A percentile compares a stretch with the other conserved stretches of the same genome.
Conservation (phyloP, 2,888 invertebrate genomes). For the Bombyx huttoni region DNA sequence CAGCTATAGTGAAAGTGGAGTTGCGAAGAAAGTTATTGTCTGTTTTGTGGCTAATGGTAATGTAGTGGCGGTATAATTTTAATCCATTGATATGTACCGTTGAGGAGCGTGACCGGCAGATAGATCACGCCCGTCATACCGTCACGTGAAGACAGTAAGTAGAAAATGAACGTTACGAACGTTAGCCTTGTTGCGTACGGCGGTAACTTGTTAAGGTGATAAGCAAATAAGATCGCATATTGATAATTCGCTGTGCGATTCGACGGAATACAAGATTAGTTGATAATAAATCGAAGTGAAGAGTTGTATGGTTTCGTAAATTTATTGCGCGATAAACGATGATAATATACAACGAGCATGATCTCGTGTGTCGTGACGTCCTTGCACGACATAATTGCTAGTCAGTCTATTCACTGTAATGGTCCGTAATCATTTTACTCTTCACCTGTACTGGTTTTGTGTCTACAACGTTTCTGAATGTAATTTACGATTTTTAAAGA, state of each 20-base stretch:
- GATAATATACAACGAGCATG: neutral
- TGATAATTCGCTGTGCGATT: too few species aligned
- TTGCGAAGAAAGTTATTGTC: constrained; percentile 46
- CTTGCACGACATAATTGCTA: neutral
- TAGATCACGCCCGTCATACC: constrained; percentile 21
- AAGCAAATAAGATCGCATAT: neutral
- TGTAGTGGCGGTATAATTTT: constrained; percentile 30
- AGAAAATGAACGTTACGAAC: constrained; percentile 9
- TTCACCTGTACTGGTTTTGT: neutral
- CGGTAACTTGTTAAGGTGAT: neutral
- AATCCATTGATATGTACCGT: constrained; percentile 41
- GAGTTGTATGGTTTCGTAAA: neutral
- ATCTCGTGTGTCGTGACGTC: neutral
- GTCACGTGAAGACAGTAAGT: constrained; percentile 15
- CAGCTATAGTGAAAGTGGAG: constrained; percentile 33
- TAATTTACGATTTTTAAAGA: too few species aligned
- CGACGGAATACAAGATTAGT: neutral
- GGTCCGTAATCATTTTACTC: neutral
- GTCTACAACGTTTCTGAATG: neutral
- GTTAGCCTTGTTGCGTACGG: constrained; percentile 3
- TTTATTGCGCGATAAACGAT: neutral
- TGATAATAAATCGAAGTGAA: neutral
- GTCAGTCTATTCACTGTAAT: neutral
- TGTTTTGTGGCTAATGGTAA: constrained; percentile 15
- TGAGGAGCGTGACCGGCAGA: constrained; percentile 37